Evolutionary conservation across 1,140 invertebrate genomes (phyloP).

Genomic region (Phenacoccus solenopsis): DNA sequence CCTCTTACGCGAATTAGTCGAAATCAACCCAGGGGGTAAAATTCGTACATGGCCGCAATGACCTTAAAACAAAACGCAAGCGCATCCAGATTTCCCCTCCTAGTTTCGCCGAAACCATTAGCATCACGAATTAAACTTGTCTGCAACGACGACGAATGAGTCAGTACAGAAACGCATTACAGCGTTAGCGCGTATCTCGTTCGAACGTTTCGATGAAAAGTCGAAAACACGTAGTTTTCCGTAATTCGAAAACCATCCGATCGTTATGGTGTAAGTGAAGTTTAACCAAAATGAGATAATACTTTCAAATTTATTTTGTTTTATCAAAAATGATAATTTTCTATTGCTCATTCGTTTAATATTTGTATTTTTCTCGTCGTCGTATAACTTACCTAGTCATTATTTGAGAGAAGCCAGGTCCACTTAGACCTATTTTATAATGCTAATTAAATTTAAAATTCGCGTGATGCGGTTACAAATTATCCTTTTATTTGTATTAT

Average conservation of each 20-base stretch:
- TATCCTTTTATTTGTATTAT: neutral
- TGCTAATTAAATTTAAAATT: neutral
- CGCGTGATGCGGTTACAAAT: neutral
- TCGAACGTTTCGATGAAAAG: neutral
- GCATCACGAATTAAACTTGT: neutral
- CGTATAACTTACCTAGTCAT: too few species aligned
- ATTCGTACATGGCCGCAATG: neutral
- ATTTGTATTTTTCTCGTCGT: too few species aligned
- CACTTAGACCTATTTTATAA: too few species aligned
- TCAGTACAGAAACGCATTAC: neutral
- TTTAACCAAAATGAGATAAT: neutral
- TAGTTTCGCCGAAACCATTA: neutral
- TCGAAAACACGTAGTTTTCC: neutral
- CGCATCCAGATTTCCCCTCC: neutral
- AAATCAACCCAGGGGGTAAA: neutral
- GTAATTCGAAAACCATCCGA: neutral
- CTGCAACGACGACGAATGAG: neutral
- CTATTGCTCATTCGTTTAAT: too few species aligned
- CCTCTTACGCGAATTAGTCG: too few species aligned
- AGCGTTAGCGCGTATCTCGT: neutral
- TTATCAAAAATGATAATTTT: too few species aligned
- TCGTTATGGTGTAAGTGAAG: too few species aligned
- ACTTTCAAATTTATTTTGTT: too few species aligned
- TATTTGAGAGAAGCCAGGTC: too few species aligned
- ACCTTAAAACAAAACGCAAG: neutral